Conservation (phyloP, 2,113 vertebrate genomes). For the Dicentrarchus labrax region DNA sequence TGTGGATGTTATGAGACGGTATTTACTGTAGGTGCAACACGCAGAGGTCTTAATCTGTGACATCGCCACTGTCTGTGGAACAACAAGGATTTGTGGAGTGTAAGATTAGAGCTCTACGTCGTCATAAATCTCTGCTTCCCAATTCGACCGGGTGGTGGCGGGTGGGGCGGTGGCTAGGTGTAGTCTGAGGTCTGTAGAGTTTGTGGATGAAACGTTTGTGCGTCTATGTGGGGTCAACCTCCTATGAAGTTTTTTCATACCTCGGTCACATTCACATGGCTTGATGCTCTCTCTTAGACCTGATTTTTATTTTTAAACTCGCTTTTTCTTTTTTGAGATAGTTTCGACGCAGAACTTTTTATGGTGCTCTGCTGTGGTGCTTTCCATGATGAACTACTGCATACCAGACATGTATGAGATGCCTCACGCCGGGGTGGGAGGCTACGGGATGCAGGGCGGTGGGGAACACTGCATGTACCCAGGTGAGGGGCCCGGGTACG, state of each 20-base stretch:
- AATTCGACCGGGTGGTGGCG: constrained; percentile 84
- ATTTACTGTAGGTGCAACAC: constrained; percentile 35
- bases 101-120: constrained; percentile 92
- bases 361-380: background rate
- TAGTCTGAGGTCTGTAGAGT: constrained; percentile 55
- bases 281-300: background rate
- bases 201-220: constrained; percentile 84
- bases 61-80: constrained; percentile 84
- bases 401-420: constrained; percentile 91
- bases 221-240: constrained; percentile 67
- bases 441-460: constrained; percentile 86
- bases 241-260: background rate
- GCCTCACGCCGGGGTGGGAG: constrained; percentile 86
- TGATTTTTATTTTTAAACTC: background rate
- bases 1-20: background rate
- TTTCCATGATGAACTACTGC: constrained; percentile 92
- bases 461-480: constrained; percentile 91
- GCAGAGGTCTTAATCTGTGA: constrained; percentile 77
- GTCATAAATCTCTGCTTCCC: constrained; percentile 93
- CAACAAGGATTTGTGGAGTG: constrained; percentile 89
- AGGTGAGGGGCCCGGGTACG: constrained; percentile 88
- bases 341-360: background rate
- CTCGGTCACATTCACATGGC: background rate
- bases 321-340: background rate
- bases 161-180: constrained; percentile 69